Percentiles rank a stretch among this genome's conserved stretches.
phyloP scores from a whole-genome alignment of 2,113 vertebrate genomes.

The Micronisus gabar region DNA sequence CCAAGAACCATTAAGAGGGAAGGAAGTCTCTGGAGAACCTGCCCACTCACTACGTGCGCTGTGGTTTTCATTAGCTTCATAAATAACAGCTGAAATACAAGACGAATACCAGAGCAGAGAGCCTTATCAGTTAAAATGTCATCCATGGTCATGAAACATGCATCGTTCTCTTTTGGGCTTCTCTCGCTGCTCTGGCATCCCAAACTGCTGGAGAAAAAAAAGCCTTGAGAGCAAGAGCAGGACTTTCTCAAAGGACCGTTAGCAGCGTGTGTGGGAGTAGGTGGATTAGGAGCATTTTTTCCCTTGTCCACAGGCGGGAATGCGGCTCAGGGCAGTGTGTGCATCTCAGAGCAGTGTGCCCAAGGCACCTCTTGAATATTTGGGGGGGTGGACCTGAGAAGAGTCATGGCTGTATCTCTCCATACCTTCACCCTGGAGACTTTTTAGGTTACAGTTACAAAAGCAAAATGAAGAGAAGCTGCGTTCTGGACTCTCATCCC shows the following conservation, averaged over 20 bases:
- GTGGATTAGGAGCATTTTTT: neutral
- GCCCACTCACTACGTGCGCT: fast-evolving
- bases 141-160: neutral
- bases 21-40: neutral
- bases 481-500: fast-evolving
- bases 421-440: neutral
- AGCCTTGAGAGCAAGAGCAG: neutral
- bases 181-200: neutral
- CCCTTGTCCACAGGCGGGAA: fast-evolving
- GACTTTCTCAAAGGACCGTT: fast-evolving
- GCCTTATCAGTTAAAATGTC: neutral
- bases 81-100: neutral
- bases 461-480: neutral
- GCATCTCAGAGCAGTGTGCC: neutral
- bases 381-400: neutral
- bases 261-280: neutral
- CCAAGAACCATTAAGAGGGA: neutral
- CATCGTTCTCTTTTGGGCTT: neutral
- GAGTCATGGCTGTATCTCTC: neutral
- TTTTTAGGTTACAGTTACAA: neutral
- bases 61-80: neutral
- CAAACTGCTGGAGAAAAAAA: neutral
- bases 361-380: neutral
- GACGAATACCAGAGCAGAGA: neutral
- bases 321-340: neutral